phyloP scores from a whole-genome alignment of 2,113 vertebrate species.

The Alligator mississippiensis region DNA sequence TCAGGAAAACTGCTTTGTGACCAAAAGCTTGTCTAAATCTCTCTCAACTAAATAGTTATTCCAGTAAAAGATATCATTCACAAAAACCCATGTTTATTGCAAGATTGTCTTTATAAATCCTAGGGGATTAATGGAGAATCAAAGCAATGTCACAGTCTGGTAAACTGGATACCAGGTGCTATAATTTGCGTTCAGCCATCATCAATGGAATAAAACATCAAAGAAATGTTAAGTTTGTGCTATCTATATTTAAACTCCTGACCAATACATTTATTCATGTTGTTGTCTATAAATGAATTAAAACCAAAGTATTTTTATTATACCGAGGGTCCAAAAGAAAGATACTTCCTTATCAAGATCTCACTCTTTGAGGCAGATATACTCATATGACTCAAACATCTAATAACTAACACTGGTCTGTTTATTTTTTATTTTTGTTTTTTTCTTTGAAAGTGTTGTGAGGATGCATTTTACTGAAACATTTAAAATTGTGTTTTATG shows the following conservation, averaged over 20 bases:
- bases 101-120: too few species aligned
- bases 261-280: neutral
- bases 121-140: neutral
- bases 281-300: neutral
- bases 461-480: neutral
- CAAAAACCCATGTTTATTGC: too few species aligned
- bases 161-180: neutral
- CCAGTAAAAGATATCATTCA: too few species aligned
- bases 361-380: neutral
- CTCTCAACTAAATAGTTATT: too few species aligned
- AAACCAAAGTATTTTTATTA: neutral
- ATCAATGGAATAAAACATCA: neutral
- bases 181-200: neutral
- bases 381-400: neutral
- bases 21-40: too few species aligned
- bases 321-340: neutral
- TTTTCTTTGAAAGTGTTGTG: slow-evolving; percentile 8
- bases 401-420: neutral
- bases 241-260: neutral
- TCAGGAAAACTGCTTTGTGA: too few species aligned
- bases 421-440: neutral
- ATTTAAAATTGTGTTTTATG: neutral
- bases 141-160: neutral
- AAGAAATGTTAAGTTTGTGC: neutral
- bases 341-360: neutral